Evolutionary conservation across 2,888 invertebrate genomes (phyloP), one percentile per base, ranked within the genome.

Genomic region (Geophilus truncorum): DNA sequence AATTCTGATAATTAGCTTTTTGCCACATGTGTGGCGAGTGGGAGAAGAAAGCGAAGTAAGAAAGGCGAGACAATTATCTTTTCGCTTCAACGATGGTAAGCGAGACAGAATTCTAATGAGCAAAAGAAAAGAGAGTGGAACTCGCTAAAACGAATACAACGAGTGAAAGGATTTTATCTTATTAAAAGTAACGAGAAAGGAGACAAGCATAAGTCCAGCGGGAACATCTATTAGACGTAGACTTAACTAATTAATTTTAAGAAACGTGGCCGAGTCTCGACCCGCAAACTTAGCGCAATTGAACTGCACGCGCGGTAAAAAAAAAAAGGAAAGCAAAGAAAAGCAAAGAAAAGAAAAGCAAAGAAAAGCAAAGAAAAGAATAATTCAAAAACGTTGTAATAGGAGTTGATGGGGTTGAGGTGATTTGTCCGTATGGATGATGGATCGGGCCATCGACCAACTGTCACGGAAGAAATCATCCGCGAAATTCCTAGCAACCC

Each of bases 61-160:
- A 25, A 28, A 28, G 70, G 70, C 70, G 70, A 70, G 70, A 70
- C 70, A 70, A 70, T 70, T 70, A 70, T 70, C 70, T 70, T 70
- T 70, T 70, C 70, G 70, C 70, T 70, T 28, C 70, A 70, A 70
- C 70, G 70, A 70, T 70, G 28, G 70, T 70, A 70, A 70, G 70
- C 70, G 70, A 70, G 70, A 70, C 70, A 70, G 70, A 70, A 70
- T 70, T 70, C 70, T 70, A 70, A 70, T 70, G 70, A 70, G 70
- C 70, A 70, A 70, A 70, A 70, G 70, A 70, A 70, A 28, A 70
- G 70, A n/a, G 12, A 70, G 25, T 28, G 70, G 25, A 12, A 25
- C 70, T 28, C 70, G 28, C 28, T 70, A 70, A 28, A 70, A 70
- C 25, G 25, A 70, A 28, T 28, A n/a, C 6, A 70, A 70, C 70